A percentile compares a stretch with the other conserved stretches of the same genome.
These are phyloP conservation scores for Plestiodon gilberti DNA, from an alignment of 2,113 vertebrate species.

Conservation along the genomic window DNA sequence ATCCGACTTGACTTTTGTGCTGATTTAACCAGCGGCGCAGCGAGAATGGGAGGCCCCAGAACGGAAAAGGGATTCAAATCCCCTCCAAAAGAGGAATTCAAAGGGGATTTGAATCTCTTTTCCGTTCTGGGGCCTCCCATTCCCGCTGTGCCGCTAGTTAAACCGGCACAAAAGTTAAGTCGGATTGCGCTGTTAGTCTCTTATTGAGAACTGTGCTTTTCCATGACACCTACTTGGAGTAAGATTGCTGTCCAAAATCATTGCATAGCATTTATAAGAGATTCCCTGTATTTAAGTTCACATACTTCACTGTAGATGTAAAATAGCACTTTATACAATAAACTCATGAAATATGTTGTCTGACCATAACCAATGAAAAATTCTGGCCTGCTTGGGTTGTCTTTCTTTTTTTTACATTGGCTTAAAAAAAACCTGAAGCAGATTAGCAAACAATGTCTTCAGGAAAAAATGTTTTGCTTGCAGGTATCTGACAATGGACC, in stretches of 20 bases:
- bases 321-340: background rate
- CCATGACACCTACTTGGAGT: background rate
- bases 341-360: background rate
- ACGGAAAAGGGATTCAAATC: no score
- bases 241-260: fast-evolving
- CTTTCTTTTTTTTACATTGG: conserved; percentile 11
- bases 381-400: background rate
- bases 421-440: background rate
- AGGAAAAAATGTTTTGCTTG: conserved; percentile 42
- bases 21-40: no score
- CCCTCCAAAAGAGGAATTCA: no score
- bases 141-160: no score
- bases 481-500: conserved; percentile 97
- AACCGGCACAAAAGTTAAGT: no score
- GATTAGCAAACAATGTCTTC: background rate
- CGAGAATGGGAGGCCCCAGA: no score
- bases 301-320: background rate
- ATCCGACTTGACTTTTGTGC: no score
- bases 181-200: no score
- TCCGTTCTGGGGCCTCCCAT: no score
- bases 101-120: no score
- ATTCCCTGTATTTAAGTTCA: background rate
- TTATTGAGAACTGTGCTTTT: background rate
- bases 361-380: background rate
- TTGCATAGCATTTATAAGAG: background rate